A percentile compares a stretch with the other conserved stretches of the same genome.
phyloP scores from a whole-genome alignment of 2,888 invertebrate genomes.

The Trichogramma evanescens region DNA sequence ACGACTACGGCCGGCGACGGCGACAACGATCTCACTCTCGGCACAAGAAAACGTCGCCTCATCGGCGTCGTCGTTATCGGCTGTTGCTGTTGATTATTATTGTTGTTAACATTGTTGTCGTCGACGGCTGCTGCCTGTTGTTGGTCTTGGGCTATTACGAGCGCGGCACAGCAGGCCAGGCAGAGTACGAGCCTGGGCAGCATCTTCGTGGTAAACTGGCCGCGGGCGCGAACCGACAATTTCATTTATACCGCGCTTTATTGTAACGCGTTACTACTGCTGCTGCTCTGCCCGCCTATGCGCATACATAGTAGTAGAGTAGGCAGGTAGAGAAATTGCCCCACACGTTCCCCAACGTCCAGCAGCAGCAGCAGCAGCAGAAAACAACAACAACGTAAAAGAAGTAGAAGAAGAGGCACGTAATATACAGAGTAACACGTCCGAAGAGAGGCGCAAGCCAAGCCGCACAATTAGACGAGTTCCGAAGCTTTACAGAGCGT shows the following conservation, averaged over 20 bases:
- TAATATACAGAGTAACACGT: neutral
- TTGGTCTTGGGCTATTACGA: neutral
- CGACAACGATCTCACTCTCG: neutral
- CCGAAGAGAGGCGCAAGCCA: constrained; percentile 24
- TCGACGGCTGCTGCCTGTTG: neutral
- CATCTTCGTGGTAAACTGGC: constrained; percentile 40
- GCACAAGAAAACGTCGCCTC: no score
- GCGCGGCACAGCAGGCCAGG: constrained; percentile 5
- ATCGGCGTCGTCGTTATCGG: neutral
- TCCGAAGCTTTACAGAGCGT: constrained; percentile 40
- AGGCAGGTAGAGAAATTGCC: neutral
- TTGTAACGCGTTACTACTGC: no score
- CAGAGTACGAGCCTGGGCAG: constrained; percentile 34
- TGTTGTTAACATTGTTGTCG: neutral
- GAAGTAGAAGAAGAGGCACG: neutral
- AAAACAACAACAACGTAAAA: neutral
- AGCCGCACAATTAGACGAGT: no score
- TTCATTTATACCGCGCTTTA: constrained; percentile 31
- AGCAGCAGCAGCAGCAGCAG: neutral
- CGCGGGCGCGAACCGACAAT: constrained; percentile 28
- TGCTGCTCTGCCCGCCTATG: no score
- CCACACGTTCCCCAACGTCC: neutral
- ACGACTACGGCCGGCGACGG: neutral
- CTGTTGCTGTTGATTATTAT: neutral
- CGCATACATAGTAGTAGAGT: no score